A percentile compares a stretch with the other conserved stretches of the same genome.
Conservation (phyloP, 2,797 vertebrate genomes). For the Nothura maculosa region DNA sequence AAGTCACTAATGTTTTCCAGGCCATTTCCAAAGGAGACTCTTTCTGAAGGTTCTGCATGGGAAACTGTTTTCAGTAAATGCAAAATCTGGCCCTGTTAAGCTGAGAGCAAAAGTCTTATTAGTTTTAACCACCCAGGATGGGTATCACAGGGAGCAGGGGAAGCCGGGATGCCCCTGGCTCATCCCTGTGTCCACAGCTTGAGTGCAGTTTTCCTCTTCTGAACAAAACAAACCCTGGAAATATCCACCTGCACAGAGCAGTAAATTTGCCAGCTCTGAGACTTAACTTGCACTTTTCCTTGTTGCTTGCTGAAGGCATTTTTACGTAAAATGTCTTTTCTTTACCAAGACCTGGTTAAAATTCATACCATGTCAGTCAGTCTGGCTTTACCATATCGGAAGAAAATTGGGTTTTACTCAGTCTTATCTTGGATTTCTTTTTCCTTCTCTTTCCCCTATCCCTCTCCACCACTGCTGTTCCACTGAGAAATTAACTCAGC, state of each 20-base stretch:
- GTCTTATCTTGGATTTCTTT: background rate
- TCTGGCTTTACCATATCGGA: slow-evolving; percentile 17
- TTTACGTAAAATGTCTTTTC: background rate
- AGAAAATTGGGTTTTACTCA: background rate
- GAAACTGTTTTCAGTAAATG: background rate
- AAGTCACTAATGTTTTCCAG: background rate
- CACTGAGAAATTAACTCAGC: slow-evolving; percentile 45
- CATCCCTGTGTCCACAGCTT: background rate
- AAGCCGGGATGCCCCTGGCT: background rate
- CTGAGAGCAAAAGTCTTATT: background rate
- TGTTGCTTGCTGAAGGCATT: background rate
- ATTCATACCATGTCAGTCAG: background rate
- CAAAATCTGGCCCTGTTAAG: background rate
- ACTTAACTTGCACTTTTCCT: background rate
- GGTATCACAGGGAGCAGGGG: background rate
- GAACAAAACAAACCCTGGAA: background rate
- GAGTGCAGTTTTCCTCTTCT: background rate
- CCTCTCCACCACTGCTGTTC: background rate
- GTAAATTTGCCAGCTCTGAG: background rate
- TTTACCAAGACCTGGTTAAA: background rate
- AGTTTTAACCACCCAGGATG: accelerated
- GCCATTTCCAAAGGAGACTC: background rate
- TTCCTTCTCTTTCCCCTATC: background rate
- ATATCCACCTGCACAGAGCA: background rate
- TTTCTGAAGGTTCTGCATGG: background rate